Evolutionary conservation across 2,797 vertebrate species (phyloP), one percentile per base, ranked within the genome.

Genomic region (Limnodromus scolopaceus): DNA sequence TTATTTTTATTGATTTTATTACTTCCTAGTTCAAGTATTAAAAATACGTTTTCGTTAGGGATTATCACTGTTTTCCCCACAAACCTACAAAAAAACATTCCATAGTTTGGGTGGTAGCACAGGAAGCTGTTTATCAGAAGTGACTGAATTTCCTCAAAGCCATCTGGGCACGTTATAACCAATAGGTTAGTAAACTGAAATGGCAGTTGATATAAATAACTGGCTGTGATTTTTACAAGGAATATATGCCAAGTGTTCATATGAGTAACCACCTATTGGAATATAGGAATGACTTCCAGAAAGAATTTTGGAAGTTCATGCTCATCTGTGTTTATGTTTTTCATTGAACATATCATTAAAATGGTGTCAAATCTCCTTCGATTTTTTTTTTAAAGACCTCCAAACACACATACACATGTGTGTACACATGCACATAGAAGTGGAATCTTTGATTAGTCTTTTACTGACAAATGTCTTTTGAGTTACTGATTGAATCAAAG

Each of bases 391-490:
- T 15, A 41, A 60, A 51, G 18, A 38, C 24, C 9, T 55, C 32
- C 41, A 38, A 69, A 54, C 7, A 25, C 3, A 12, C 15, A 43
- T 23, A 43, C n/a, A 22, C 1, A 1, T 6, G 5, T 7, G 0
- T 22, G 20, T 27, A 46, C 19, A n/a, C 13, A 5, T 11, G 18
- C 53, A 49, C 17, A 8, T 6, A 34, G 27, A 87, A 65, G 34
- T 64, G 36, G 17, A 85, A 81, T 83, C 23, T 70, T 70, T 38
- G 30, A 15, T 54, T 84, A 39, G 11, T 43, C 25, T 84, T 65
- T 80, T 82, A 34, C 34, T 58, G 32, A 51, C 13, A 80, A 72
- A 70, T 36, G 12, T 28, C 36, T 55, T 66, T 27, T 71, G 51
- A 78, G 27, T 57, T 74, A 77, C 65, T 76, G n/a, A 25, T 66